These are phyloP conservation scores for Silurus aristotelis DNA, from an alignment of 2,797 vertebrate species.

Conservation along the genomic window DNA sequence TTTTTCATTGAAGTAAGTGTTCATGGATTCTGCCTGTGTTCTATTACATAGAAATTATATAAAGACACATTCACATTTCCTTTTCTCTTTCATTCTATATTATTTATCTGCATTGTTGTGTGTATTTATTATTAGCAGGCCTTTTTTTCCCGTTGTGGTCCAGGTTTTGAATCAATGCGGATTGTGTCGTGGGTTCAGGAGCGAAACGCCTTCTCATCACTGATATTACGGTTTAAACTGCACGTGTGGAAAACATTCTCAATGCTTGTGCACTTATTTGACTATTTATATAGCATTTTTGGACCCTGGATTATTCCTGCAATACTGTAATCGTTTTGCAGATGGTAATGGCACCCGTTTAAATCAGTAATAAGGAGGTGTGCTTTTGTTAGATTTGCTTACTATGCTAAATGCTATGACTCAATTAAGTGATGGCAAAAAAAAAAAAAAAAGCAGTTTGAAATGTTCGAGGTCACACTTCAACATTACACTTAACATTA, in stretches of 20 bases:
- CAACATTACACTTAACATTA: neutral
- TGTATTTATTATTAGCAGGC: neutral
- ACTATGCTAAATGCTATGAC: neutral
- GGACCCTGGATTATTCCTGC: neutral
- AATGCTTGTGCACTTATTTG: neutral
- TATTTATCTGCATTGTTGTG: too few relatives aligned
- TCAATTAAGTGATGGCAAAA: neutral
- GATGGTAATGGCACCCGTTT: neutral
- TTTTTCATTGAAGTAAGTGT: neutral
- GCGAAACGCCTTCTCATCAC: neutral
- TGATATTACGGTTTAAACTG: neutral
- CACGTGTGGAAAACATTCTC: neutral
- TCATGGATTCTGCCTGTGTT: neutral
- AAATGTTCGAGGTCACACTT: conserved; percentile 1
- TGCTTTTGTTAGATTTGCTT: neutral
- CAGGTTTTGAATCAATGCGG: neutral
- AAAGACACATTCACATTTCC: conserved; percentile 56
- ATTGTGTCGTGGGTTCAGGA: neutral
- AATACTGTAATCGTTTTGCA: neutral
- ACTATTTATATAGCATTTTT: neutral
- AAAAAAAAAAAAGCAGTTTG: neutral
- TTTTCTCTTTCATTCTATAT: conserved; percentile 44
- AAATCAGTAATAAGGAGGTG: neutral
- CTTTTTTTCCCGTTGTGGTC: neutral
- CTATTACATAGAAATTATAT: conserved; percentile 42